Base-by-base conservation (phyloP, 2,888 invertebrate genomes). In the Caradrina kadenii region DNA sequence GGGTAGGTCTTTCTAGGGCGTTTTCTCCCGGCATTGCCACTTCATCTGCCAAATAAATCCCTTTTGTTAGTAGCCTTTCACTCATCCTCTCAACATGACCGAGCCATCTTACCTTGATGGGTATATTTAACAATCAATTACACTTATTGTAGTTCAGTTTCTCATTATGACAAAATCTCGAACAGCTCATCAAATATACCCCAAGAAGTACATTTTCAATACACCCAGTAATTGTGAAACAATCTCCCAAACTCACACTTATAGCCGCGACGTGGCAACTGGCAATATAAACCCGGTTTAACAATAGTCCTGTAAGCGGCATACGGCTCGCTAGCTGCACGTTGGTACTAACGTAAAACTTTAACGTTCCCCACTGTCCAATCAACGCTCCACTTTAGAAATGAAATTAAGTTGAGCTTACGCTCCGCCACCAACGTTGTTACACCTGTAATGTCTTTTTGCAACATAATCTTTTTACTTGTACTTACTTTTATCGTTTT, bases 331-430 rank as follows among this genome's bases (percentile, higher is more conserved):
- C 35, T 35, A 13, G 22, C 63, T 21, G 50, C 70, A 76, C 77
- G 70, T 55, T 17, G 21, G 19, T 45, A 13, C 21, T 69, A 48
- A 52, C 21, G 60, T 73, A 60, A 52, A 76, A 61, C 70, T 61
- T 76, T 76, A 73, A 73, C 55, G 71, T 17, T 22, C 70, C 59
- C 54, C 26, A 22, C 70, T 69, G 73, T 0, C 77, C 45, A 61
- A 76, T 76, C 48, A 56, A 39, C 71, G 56, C 55, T 59, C 45
- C 17, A 21, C 53, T 63, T 73, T 60, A 60, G 39, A 48, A 50
- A 45, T 22, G 21, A 48, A 50, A 55, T 4, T 15, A 48, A 15
- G 45, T 35, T 48, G 17, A 42, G 42, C 10, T 19, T 45, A 26
- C n/a, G 49, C 35, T 31, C 42, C 45, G 59, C n/a, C 45, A 26